Evolutionary conservation across 2,888 invertebrate species (phyloP).

Genomic region (Globia sparganii): DNA sequence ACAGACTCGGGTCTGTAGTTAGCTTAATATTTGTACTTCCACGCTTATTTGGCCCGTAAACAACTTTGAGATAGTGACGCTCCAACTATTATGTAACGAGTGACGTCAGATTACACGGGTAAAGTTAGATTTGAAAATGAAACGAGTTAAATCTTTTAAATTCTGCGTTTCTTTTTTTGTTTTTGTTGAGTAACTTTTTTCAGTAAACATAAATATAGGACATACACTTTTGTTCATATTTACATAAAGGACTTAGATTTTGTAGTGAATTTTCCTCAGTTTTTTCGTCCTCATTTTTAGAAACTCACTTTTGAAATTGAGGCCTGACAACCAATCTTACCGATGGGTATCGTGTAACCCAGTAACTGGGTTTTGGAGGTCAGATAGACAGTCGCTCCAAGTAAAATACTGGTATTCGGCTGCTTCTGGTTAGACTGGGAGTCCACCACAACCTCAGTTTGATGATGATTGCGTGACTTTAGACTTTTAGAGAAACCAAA

Average conservation of each 20-base stretch:
- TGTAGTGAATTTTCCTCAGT: background rate
- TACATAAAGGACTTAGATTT: background rate
- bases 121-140: slow-evolving; percentile 11
- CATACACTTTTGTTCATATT: background rate
- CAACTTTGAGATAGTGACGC: slow-evolving; percentile 38
- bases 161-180: background rate
- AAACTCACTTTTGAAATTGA: background rate
- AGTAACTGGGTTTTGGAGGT: background rate
- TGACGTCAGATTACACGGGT: slow-evolving; percentile 30
- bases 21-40: slow-evolving; percentile 18
- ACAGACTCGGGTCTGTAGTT: background rate
- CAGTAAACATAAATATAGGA: background rate
- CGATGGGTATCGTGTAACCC: background rate
- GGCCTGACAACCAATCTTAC: background rate
- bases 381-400: background rate
- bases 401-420: background rate
- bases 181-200: background rate
- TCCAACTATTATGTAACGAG: background rate
- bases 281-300: background rate
- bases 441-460: background rate
- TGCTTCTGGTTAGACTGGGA: background rate
- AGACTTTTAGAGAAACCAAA: background rate
- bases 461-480: background rate
- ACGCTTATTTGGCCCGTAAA: slow-evolving; percentile 14
- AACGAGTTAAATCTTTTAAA: background rate